A percentile compares a stretch with the other conserved stretches of the same genome.
These are phyloP conservation scores for Otus sunia DNA, from an alignment of 2,113 vertebrate genomes.

Conservation along the genomic window DNA sequence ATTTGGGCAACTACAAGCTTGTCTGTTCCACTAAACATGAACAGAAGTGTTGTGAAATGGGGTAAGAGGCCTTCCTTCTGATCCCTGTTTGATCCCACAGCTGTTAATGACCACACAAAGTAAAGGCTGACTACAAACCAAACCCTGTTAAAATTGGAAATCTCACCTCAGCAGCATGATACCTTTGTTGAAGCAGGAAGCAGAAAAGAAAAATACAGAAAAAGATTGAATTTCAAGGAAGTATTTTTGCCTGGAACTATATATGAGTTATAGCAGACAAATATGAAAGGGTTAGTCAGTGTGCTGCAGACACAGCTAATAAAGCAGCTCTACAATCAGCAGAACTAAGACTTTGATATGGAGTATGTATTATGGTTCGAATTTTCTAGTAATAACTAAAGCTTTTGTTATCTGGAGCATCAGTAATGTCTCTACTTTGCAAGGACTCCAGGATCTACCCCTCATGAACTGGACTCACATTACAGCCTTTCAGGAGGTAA, in stretches of 20 bases:
- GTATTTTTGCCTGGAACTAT: neutral
- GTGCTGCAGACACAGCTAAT: neutral
- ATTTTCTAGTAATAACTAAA: neutral
- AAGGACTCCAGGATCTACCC: neutral
- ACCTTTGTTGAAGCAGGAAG: neutral
- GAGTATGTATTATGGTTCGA: accelerated
- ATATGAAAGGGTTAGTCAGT: neutral
- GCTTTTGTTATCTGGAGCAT: neutral
- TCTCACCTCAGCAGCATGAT: accelerated
- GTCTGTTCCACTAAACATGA: neutral
- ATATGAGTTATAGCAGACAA: neutral
- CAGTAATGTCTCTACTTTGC: neutral
- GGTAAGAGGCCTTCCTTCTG: neutral
- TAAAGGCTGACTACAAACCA: neutral
- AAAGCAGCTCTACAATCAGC: neutral
- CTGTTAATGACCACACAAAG: neutral
- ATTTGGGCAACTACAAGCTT: neutral
- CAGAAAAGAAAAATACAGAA: neutral
- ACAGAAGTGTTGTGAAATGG: neutral
- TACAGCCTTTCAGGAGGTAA: neutral
- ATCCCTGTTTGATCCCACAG: neutral
- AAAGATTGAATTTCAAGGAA: neutral
- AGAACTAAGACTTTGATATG: neutral
- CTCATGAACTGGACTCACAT: neutral
- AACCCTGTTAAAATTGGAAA: neutral